Evolutionary conservation across 1,140 invertebrate species (phyloP), one percentile per base, ranked within the genome.

Genomic region (Chymomyza costata): DNA sequence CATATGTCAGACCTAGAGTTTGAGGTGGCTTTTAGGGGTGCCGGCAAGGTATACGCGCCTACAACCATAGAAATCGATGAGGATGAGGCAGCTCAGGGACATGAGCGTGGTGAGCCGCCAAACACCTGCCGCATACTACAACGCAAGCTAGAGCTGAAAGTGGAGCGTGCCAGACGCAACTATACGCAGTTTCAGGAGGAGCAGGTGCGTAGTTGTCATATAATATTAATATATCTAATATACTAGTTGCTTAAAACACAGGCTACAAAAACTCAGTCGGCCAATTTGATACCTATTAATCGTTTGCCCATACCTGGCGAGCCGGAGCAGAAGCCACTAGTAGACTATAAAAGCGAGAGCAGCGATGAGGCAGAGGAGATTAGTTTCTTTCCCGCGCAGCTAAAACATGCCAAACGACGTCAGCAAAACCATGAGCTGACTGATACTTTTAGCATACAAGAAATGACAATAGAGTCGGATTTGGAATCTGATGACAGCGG

Each of bases 361-460:
- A 80, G 73, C 34, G 84, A 85, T 28, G 84, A 85, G 37, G 66
- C 69, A n/a, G 84, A 85, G 47, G 82, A 83, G 32, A 73, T 83
- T 14, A 71, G 81, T 15, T 86, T 85, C 38, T 84, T 85, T 28
- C 82, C 84, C 1, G 65, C 69, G 5, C 81, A 85, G 44, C 43
- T 76, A 40, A 82, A 82, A 54, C 66, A 66, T 28, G 61, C 65
- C 37, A 74, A 76, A 30, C 80, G 73, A 6, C 80, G 68, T 2
- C 59, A 69, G 41, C 64, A 67, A 37, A 80, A 80, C 14, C 73
- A 74, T 14, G 80, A 84, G 18, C 60, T 84, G 7, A 81, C 76
- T 10, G 84, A 86, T 38, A 86, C 84, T 0, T 86, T 86, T 39
- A 86, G 84, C 51, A 84, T 86, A 67, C 84, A 86, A 49, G 84